Base-by-base conservation (phyloP, 2,113 vertebrate genomes). In the Melierax canorus region DNA sequence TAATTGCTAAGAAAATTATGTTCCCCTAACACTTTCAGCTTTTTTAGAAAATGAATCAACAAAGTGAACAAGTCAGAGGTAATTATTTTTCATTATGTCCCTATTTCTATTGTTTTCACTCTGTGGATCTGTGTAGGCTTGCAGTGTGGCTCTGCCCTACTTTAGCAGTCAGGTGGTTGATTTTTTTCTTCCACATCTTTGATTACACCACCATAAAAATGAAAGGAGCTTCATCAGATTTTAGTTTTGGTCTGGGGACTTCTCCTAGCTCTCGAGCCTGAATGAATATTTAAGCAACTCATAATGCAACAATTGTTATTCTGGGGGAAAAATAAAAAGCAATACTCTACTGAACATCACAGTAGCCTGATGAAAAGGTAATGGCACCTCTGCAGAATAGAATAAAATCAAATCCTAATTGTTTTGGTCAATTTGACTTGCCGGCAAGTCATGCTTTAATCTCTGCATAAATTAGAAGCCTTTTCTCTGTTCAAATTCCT, bases 361-460 rank as follows among this genome's bases (percentile, higher is more conserved):
- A 48, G 36, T 77, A 86, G 72, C 45, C 75, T 96, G 94, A 97
- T 97, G 94, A 94, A 98, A 98, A 97, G 94, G 96, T 97, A 98
- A 96, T 88, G 41, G 64, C 67, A 97, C 92, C 88, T 95, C 87
- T 96, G n/a, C 68, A 97, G 96, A 97, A 95, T 22, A 94, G 96
- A 97, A 97, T 64, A 96, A 95, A 97, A 97, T 95, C 86, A 98
- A 97, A 95, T 94, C 94, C 97, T 97, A 97, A 98, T 97, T 98
- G 84, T 98, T 98, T 97, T 96, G 85, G 92, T 97, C 96, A 97
- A 96, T 95, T 96, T 96, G 91, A 97, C 92, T 96, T 98, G 87
- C 86, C 89, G 96, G 55, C 48, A 88, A 93, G 72, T 86, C 64
- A 51, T 90, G 56, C 83, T 97, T 96, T 96, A 96, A 92, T 92